Percentiles rank a stretch among this genome's conserved stretches.
These are phyloP conservation scores for Lamellibrachia luymesi DNA, from an alignment of 1,140 invertebrate genomes.

Conservation along the genomic window DNA sequence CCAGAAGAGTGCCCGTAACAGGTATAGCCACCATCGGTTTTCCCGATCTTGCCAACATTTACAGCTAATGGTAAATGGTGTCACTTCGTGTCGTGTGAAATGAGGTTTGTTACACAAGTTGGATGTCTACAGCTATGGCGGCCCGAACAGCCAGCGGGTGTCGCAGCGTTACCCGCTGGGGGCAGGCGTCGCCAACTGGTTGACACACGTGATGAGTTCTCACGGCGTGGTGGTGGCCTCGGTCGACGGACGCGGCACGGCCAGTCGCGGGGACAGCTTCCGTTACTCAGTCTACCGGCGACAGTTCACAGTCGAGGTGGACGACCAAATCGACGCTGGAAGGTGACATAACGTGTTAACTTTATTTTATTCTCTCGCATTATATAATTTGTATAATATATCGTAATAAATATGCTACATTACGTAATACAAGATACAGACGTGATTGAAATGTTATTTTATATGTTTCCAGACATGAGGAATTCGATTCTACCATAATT, in stretches of 20 bases:
- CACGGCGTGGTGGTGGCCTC: conserved; percentile 82
- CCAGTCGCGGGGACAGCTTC: conserved; percentile 80
- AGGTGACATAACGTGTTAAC: conserved; percentile 64
- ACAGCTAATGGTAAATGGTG: too few species aligned
- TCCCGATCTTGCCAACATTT: too few species aligned
- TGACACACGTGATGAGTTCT: conserved; percentile 76
- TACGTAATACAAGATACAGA: too few species aligned
- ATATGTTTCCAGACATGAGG: too few species aligned
- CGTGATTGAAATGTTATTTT: too few species aligned
- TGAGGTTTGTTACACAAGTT: background rate
- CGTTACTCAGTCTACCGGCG: conserved; percentile 81
- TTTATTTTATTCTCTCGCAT: too few species aligned
- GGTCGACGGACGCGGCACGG: conserved; percentile 84
- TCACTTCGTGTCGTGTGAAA: too few species aligned
- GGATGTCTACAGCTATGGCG: conserved; percentile 69
- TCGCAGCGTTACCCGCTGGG: conserved; percentile 81
- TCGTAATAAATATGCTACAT: too few species aligned
- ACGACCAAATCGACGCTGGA: conserved; percentile 89
- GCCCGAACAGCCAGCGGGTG: conserved; percentile 83
- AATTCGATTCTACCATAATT: too few species aligned
- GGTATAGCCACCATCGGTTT: too few species aligned
- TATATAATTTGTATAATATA: too few species aligned
- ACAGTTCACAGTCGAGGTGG: conserved; percentile 81
- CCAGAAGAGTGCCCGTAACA: too few species aligned
- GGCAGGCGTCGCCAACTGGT: conserved; percentile 74